Conservation (phyloP, 2,888 invertebrate species). For the Hemaris fuciformis region DNA sequence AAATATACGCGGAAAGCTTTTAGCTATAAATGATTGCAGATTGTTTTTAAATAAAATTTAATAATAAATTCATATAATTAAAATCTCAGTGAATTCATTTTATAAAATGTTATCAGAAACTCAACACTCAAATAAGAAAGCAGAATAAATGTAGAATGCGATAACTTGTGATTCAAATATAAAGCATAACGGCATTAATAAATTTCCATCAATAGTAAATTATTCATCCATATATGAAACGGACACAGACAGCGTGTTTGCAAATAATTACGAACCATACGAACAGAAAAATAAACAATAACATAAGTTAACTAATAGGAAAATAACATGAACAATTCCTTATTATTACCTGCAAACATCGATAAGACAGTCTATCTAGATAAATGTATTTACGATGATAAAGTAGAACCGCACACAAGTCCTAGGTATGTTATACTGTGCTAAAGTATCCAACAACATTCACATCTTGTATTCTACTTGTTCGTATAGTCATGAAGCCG, state of each 20-base stretch:
- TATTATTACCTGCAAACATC: conserved; percentile 2
- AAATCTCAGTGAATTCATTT: neutral
- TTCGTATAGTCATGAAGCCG: conserved; percentile 3
- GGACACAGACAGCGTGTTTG: neutral
- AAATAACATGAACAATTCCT: conserved; percentile 12
- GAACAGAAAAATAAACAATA: neutral
- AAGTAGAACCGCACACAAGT: neutral
- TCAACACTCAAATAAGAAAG: neutral
- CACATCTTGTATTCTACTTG: conserved; percentile 14
- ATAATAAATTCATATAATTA: neutral
- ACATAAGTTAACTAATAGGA: neutral
- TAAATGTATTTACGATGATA: neutral
- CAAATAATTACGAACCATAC: neutral
- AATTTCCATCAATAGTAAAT: no score
- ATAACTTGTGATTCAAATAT: no score
- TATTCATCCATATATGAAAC: neutral
- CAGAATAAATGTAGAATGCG: no score
- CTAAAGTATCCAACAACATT: conserved; percentile 24
- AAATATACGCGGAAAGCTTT: conserved; percentile 36
- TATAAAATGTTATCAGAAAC: neutral
- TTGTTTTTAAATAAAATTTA: neutral
- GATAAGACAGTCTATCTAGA: neutral
- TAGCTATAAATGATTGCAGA: conserved; percentile 32
- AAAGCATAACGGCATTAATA: no score
- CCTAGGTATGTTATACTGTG: conserved; percentile 13